Evolutionary conservation across 92 coral and sea anemone genomes (phyloP), one percentile per base, ranked within the genome.

Genomic region (Paragorgia papillata): DNA sequence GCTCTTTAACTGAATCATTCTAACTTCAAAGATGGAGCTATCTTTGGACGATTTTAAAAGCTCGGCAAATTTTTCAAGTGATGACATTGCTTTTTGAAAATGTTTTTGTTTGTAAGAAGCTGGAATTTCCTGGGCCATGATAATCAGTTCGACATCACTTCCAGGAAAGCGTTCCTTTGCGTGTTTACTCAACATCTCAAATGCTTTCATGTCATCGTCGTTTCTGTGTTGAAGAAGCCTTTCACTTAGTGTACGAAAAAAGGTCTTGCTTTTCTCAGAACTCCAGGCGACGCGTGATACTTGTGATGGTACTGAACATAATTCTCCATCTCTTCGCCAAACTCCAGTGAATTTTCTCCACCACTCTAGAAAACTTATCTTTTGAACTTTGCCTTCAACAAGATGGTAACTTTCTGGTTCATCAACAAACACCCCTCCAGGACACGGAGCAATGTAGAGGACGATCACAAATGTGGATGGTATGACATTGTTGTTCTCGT

Each of bases 351-450:
- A 70, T 69, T 26, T 54, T 57, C 46, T 51, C 50, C 69, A 71
- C 85, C 85, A 81, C 22, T 54, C 55, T 27, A 20, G 35, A 9
- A 81, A 60, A 12, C 58, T 24, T 74, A 81, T 81, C 46, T 19
- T 81, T 61, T 48, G 46, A 15, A 59, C 75, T 60, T 33, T 28
- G 19, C 46, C 76, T 27, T 82, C 81, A n/a, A 82, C 86, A 41
- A 82, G 51, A 53, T 82, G 74, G 50, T 82, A 82, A 53, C 81
- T 61, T 19, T 82, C 81, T 0, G 86, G 86, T 29, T 73, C 44
- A 2, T 35, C 62, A 13, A 44, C 22, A 53, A 82, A 82, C 35
- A 82, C 86, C 15, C 86, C 86, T 18, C 86, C 86, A 15, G 7
- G 65, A 14, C 81, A 82, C 60, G 66, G 32, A 19, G 66, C 66